Evolutionary conservation across 1,140 invertebrate species (phyloP).

Genomic region (Idris sp.): DNA sequence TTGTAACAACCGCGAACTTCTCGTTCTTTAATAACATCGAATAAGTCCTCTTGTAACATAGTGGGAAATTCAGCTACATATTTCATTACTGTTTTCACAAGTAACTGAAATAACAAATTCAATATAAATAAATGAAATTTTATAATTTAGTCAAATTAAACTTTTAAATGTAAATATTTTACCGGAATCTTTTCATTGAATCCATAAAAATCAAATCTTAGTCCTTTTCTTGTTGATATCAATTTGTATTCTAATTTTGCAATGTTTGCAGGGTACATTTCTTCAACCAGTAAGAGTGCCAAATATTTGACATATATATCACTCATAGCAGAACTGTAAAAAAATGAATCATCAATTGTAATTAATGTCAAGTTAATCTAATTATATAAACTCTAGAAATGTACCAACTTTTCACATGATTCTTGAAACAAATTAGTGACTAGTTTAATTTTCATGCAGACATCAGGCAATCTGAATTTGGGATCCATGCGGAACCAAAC

Average conservation of each 20-base stretch:
- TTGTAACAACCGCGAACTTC: constrained; percentile 86
- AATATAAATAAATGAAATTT: neutral
- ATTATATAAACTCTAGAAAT: too few relatives aligned
- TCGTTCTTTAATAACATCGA: constrained; percentile 83
- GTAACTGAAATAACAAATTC: constrained; percentile 76
- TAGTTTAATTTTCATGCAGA: constrained; percentile 77
- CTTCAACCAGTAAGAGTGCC: constrained; percentile 82
- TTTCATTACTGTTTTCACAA: constrained; percentile 83
- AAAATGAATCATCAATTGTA: too few relatives aligned
- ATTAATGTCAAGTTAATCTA: too few relatives aligned
- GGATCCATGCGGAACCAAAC: constrained; percentile 93
- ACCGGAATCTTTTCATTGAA: constrained; percentile 89
- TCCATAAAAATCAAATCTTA: constrained; percentile 84
- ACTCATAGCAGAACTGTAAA: constrained; percentile 79
- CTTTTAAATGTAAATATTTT: neutral
- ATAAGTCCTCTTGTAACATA: constrained; percentile 80
- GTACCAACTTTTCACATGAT: constrained; percentile 34
- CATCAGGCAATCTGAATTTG: constrained; percentile 90
- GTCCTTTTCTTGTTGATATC: constrained; percentile 81
- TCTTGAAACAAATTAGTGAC: constrained; percentile 1
- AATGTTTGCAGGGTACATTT: constrained; percentile 86
- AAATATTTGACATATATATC: constrained; percentile 82
- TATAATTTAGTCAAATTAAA: neutral
- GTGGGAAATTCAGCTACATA: constrained; percentile 79
- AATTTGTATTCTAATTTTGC: constrained; percentile 85